Evolutionary conservation across 53 echinoderm and acorn worm species (phyloP).

Genomic region (Henricia sp.): DNA sequence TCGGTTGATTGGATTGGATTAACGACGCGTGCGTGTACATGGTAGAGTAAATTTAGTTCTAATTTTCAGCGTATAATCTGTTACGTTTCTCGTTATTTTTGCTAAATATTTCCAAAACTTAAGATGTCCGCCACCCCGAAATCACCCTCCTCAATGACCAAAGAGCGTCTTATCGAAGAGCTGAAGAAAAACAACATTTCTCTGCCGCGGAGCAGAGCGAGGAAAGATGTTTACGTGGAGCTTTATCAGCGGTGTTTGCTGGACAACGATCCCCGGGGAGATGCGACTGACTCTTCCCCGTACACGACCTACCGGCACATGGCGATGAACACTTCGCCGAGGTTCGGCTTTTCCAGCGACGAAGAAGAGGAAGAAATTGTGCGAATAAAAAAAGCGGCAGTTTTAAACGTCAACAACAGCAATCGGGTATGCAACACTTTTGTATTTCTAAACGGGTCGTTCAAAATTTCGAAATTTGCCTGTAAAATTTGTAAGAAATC

Average conservation of each 20-base stretch:
- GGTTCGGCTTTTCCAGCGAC: conserved; percentile 56
- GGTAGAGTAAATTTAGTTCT: too few relatives aligned
- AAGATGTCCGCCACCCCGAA: conserved; percentile 57
- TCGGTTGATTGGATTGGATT: too few relatives aligned
- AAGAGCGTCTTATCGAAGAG: conserved; percentile 35
- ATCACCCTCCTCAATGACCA: conserved; percentile 40
- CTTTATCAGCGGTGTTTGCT: conserved; percentile 33
- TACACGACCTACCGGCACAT: conserved; percentile 30
- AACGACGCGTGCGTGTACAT: not conserved
- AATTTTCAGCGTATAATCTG: too few relatives aligned
- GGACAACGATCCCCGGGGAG: not conserved
- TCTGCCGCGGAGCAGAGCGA: conserved; percentile 26
- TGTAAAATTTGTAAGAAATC: too few relatives aligned
- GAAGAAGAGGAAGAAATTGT: conserved; percentile 33
- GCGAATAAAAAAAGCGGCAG: not conserved
- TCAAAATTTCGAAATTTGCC: too few relatives aligned
- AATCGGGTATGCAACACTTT: conserved; percentile 11
- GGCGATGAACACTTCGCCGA: conserved; percentile 53
- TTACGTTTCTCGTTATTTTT: too few relatives aligned
- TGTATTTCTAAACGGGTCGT: too few relatives aligned
- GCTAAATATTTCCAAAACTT: too few relatives aligned
- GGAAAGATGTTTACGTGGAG: conserved; percentile 55
- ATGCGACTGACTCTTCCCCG: too few relatives aligned
- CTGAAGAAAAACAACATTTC: conserved; percentile 43
- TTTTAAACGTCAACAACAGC: conserved; percentile 27